Evolutionary conservation across 2,797 vertebrate species (phyloP).

Genomic region (Falco concolor): DNA sequence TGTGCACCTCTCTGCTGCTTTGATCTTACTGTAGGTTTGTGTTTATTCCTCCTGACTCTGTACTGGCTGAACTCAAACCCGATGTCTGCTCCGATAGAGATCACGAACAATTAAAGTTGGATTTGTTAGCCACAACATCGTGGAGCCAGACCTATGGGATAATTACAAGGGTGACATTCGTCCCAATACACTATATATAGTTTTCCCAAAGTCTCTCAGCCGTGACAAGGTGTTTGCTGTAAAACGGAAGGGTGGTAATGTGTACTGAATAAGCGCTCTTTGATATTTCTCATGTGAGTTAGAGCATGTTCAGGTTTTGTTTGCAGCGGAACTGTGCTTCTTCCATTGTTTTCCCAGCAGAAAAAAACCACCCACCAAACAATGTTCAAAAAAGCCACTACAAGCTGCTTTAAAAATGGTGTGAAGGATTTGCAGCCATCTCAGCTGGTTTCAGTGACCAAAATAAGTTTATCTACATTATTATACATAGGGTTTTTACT

Average conservation of each 20-base stretch:
- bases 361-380: background rate
- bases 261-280: constrained; percentile 23
- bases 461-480: background rate
- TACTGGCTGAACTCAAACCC: constrained; percentile 14
- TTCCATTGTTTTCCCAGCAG: constrained; percentile 40
- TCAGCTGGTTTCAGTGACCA: background rate
- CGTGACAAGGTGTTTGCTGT: constrained; percentile 57
- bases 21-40: constrained; percentile 62
- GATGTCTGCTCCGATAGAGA: constrained; percentile 17
- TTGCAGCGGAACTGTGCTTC: constrained; percentile 22
- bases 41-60: constrained; percentile 55
- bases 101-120: constrained; percentile 30
- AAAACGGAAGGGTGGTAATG: constrained; percentile 64
- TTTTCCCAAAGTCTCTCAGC: constrained; percentile 50
- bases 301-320: constrained; percentile 19
- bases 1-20: constrained; percentile 54
- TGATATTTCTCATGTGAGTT: constrained; percentile 51
- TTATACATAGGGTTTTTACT: background rate
- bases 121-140: constrained; percentile 37
- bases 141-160: background rate
- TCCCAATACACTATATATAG: background rate
- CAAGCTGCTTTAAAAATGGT: background rate
- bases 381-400: background rate
- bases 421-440: background rate
- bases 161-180: background rate